phyloP scores from a whole-genome alignment of 1,140 invertebrate species.

The Sycophaga agraensis region DNA sequence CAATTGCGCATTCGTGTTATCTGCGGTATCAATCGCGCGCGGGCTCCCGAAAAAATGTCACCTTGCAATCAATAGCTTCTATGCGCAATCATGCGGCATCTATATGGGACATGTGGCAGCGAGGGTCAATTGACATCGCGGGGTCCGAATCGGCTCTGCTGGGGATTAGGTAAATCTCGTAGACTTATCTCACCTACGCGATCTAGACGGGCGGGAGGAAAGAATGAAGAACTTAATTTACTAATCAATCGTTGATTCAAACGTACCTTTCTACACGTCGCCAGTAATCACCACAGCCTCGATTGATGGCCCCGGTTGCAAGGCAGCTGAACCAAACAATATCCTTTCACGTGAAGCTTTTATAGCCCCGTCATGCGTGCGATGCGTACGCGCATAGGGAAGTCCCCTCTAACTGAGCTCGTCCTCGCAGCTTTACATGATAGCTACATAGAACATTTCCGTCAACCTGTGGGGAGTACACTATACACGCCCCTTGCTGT shows the following conservation, averaged over 20 bases:
- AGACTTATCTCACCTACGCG: slow-evolving; percentile 33
- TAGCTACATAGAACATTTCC: too few relatives aligned
- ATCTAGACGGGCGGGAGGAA: slow-evolving; percentile 40
- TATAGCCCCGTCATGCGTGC: slow-evolving; percentile 46
- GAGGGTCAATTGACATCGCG: not conserved
- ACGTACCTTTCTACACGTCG: slow-evolving; percentile 51
- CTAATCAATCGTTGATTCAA: slow-evolving; percentile 56
- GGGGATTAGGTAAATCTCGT: slow-evolving; percentile 40
- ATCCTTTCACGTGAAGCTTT: slow-evolving; percentile 58
- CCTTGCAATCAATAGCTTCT: not conserved
- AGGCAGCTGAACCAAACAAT: slow-evolving; percentile 57
- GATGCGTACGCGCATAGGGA: too few relatives aligned
- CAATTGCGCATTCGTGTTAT: not conserved
- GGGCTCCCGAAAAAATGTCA: not conserved
- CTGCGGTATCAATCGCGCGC: slow-evolving; percentile 18
- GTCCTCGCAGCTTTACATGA: not conserved
- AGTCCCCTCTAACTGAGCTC: not conserved
- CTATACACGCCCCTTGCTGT: not conserved
- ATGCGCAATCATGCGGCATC: too few relatives aligned
- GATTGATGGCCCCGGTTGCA: slow-evolving; percentile 34
- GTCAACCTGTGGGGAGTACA: too few relatives aligned
- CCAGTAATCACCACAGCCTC: slow-evolving; percentile 34
- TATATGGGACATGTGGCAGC: too few relatives aligned
- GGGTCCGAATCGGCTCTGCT: slow-evolving; percentile 17
- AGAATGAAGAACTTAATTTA: slow-evolving; percentile 56